Evolutionary conservation across 2,113 vertebrate species (phyloP), one percentile per base, ranked within the genome.

Genomic region (Emberiza fucata): DNA sequence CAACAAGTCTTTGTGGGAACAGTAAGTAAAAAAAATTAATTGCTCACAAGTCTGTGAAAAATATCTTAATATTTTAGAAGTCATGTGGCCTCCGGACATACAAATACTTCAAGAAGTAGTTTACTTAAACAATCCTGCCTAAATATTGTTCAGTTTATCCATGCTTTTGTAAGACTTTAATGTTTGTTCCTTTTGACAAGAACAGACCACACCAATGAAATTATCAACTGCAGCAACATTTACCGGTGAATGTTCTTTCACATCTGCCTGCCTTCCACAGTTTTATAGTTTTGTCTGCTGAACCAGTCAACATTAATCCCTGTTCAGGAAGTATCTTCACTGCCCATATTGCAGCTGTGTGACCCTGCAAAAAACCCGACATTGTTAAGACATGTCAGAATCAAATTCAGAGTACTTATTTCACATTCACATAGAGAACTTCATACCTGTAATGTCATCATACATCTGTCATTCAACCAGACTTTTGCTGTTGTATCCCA

Each of bases 251-350:
- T 2, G 99, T 99, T 88, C 95, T 98, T 97, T 99, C 99, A 96
- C 99, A 99, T 95, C 98, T 98, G 39, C 99, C 99, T 42, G 99
- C 99, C 86, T 99, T 99, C 99, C 99, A 99, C n/a, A 99, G 97
- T 93, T 99, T 99, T 94, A 99, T 98, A 61, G 98, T 99, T 96
- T 99, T 99, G 96, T 99, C 99, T 92, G 99, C 99, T 80, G 99
- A 99, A 94, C 99, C 99, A 57, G 99, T 99, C 94, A 99, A 97
- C 99, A 99, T 99, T 65, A 99, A 98, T 76, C 99, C 99, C 87
- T 99, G 99, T 86, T 99, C 99, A 42, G 99, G 99, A 91, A 99
- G 94, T 96, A 99, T 99, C 82, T 98, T 98, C 88, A 99, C 99
- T 21, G 99, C 98, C 99, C 99, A 99, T 35, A 99, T 99, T 9